Evolutionary conservation across 2,797 vertebrate species (phyloP), one percentile per base, ranked within the genome.

Genomic region (Malurus splendens): DNA sequence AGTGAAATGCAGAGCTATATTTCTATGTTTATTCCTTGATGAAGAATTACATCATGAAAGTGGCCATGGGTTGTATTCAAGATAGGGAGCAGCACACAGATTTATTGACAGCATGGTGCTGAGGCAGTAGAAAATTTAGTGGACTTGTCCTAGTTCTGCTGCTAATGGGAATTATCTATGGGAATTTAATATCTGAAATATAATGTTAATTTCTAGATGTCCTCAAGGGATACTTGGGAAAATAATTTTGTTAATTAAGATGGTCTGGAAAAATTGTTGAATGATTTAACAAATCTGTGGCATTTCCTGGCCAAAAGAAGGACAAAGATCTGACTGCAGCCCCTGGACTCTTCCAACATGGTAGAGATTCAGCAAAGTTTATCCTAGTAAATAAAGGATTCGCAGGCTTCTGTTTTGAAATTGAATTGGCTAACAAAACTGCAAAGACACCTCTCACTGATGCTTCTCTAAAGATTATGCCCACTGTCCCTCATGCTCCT

Each of bases 271-370:
- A 92, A 82, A 2, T 11, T 20, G 4, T 14, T 14, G 25, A 72
- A 22, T 14, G 14, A 50, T 76, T 66, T 62, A 78, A 18, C 41
- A 59, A 54, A 36, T 44, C 25, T 61, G 12, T 20, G 36, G 1
- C 5, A 33, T 67, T 88, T 76, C 14, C 20, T 87, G 86, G 50
- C 18, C 71, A 66, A 62, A 55, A 71, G 42, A 81, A 79, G n/a
- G 9, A 15, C 25, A 68, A 77, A 45, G 23, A 57, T 23, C 12
- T 41, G 20, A 25, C 18, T 0, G 0, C 4, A 19, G 17, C 7
- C 20, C 14, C 44, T 50, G 38, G 16, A 12, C 9, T 78, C 22
- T 30, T 52, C 30, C 14, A 22, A 6, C 4, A 8, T 3, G 2
- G 12, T 2, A 51, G 20, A 44, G 19, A 36, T 50, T 27, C 70